Conservation (phyloP, 1,140 invertebrate species). For the Drosophila pachea region DNA sequence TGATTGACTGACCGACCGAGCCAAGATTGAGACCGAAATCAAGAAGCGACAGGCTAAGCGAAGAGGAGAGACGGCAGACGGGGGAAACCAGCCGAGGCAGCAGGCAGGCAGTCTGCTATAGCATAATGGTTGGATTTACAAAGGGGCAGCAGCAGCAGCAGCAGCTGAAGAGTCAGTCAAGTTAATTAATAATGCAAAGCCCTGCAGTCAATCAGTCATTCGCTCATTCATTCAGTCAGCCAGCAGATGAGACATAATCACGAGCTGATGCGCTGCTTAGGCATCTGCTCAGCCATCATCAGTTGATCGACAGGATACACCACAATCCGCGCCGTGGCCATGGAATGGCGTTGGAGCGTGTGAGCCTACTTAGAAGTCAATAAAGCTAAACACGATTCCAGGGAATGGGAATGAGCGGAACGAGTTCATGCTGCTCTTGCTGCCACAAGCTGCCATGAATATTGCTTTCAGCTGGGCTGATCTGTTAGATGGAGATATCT, state of each 20-base stretch:
- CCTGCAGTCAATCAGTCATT: conserved; percentile 34
- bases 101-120: conserved; percentile 65
- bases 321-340: conserved; percentile 17
- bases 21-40: conserved; percentile 22
- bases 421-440: too few species aligned
- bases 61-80: not conserved
- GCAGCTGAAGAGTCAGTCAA: conserved; percentile 25
- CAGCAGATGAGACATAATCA: conserved; percentile 31
- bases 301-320: conserved; percentile 61
- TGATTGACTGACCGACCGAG: conserved; percentile 68
- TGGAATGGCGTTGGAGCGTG: conserved; percentile 36
- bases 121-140: conserved; percentile 71
- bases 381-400: conserved; percentile 17
- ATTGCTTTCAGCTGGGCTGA: too few species aligned
- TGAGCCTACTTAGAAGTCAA: conserved; percentile 58
- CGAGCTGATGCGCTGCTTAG: conserved; percentile 3
- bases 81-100: conserved; percentile 24
- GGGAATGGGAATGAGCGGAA: not conserved
- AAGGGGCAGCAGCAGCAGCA: conserved; percentile 26
- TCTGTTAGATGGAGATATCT: too few species aligned
- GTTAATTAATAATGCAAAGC: conserved; percentile 73
- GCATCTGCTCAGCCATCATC: conserved; percentile 27
- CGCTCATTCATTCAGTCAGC: conserved; percentile 32
- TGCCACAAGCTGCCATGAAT: too few species aligned
- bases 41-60: conserved; percentile 4